These are phyloP conservation scores for Acleris emargana DNA, from an alignment of 2,888 invertebrate genomes.

Conservation along the genomic window DNA sequence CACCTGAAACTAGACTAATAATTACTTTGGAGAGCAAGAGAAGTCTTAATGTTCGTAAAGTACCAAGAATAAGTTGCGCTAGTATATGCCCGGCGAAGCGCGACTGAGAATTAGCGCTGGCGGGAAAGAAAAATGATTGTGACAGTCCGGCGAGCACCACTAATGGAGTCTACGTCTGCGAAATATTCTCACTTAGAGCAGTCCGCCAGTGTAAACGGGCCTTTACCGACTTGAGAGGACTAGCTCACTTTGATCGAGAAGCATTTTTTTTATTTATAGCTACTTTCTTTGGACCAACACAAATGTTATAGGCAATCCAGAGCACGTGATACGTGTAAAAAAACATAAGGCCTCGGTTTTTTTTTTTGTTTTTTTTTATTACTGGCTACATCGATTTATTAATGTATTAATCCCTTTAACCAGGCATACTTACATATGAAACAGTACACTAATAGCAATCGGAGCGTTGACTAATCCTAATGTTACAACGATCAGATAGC, in stretches of 20 bases:
- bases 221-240: slow-evolving; percentile 38
- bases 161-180: slow-evolving; percentile 82
- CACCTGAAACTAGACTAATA: too few species aligned
- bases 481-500: slow-evolving; percentile 66
- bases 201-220: slow-evolving; percentile 47
- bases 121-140: slow-evolving; percentile 84
- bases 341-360: too few species aligned
- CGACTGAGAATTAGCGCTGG: slow-evolving; percentile 80
- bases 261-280: slow-evolving; percentile 22
- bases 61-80: slow-evolving; percentile 53
- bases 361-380: neutral
- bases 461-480: slow-evolving; percentile 31
- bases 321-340: too few species aligned
- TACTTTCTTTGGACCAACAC: slow-evolving; percentile 5
- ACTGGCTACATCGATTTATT: slow-evolving; percentile 2
- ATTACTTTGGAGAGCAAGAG: neutral
- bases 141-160: slow-evolving; percentile 82
- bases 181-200: slow-evolving; percentile 74
- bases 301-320: neutral
- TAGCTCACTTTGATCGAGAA: slow-evolving; percentile 22
- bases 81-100: slow-evolving; percentile 71
- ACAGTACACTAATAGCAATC: slow-evolving; percentile 34
- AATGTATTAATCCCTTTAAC: slow-evolving; percentile 16
- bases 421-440: slow-evolving; percentile 17
- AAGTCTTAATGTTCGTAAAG: slow-evolving; percentile 40